Evolutionary conservation across 1,140 invertebrate genomes (phyloP).

Genomic region (Pachypeltis micranthus): DNA sequence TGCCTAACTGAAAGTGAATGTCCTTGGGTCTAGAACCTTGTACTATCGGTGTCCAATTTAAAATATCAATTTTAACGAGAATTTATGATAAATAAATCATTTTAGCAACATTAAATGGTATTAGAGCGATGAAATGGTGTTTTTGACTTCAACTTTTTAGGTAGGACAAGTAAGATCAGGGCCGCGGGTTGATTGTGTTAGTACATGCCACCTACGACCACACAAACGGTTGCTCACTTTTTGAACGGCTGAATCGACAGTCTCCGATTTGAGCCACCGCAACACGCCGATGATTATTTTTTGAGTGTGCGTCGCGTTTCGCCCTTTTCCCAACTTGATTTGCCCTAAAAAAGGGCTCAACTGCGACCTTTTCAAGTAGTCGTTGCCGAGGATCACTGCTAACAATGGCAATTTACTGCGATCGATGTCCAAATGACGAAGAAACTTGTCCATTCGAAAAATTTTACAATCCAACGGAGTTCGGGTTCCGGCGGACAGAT

Average conservation of each 20-base stretch:
- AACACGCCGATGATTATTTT: constrained; percentile 50
- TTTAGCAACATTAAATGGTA: too few relatives aligned
- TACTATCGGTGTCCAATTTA: too few relatives aligned
- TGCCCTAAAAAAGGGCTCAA: constrained; percentile 58
- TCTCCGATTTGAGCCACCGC: constrained; percentile 58
- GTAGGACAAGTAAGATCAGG: too few relatives aligned
- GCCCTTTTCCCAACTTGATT: constrained; percentile 48
- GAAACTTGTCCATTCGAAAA: constrained; percentile 56
- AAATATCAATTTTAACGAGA: too few relatives aligned
- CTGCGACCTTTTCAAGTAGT: constrained; percentile 57
- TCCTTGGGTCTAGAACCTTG: too few relatives aligned
- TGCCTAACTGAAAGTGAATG: too few relatives aligned
- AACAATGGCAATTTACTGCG: constrained; percentile 57
- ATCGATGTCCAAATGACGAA: constrained; percentile 49
- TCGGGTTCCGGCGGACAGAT: constrained; percentile 28
- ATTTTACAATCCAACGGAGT: constrained; percentile 48
- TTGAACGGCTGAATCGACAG: constrained; percentile 52
- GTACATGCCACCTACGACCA: too few relatives aligned
- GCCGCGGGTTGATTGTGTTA: too few relatives aligned
- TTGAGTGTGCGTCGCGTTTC: constrained; percentile 42
- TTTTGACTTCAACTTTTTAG: too few relatives aligned
- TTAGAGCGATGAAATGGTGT: too few relatives aligned
- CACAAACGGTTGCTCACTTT: constrained; percentile 36
- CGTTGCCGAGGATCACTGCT: constrained; percentile 74
- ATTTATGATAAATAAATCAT: too few relatives aligned